Conservation (phyloP, 2,113 vertebrate genomes). For the Daubentonia madagascariensis region DNA sequence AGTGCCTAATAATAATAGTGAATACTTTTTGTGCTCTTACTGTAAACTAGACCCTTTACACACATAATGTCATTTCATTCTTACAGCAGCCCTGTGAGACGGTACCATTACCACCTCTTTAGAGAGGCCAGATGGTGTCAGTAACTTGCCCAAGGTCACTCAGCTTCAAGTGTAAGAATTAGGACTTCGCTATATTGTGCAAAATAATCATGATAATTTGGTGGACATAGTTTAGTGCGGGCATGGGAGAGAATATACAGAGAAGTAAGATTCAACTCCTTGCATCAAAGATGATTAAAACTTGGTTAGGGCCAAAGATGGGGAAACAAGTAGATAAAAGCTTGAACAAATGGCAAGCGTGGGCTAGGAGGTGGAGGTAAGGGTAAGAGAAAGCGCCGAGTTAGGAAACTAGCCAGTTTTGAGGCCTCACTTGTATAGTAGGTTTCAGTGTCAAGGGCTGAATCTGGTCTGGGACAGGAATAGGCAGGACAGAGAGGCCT, state of each 20-base stretch:
- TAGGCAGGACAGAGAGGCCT: background rate
- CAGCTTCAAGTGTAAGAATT: background rate
- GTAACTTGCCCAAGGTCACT: background rate
- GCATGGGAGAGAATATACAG: background rate
- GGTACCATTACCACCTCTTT: background rate
- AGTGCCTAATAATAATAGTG: background rate
- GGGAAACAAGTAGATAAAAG: background rate
- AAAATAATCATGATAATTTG: background rate
- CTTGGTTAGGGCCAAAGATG: background rate
- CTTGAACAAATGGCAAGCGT: background rate
- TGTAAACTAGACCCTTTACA: background rate
- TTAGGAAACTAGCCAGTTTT: background rate
- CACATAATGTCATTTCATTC: background rate
- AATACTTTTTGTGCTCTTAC: background rate
- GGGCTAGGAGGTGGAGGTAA: fast-evolving
- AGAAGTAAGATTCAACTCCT: background rate
- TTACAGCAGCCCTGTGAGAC: background rate
- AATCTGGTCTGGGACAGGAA: background rate
- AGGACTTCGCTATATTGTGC: background rate
- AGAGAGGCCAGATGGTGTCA: background rate
- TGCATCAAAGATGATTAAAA: background rate
- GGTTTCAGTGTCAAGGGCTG: no score
- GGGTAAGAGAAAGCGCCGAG: background rate
- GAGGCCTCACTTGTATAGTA: fast-evolving
- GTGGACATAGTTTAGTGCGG: background rate